Base-by-base conservation (phyloP, 1,140 invertebrate genomes). In the Dendrolimus kikuchii region DNA sequence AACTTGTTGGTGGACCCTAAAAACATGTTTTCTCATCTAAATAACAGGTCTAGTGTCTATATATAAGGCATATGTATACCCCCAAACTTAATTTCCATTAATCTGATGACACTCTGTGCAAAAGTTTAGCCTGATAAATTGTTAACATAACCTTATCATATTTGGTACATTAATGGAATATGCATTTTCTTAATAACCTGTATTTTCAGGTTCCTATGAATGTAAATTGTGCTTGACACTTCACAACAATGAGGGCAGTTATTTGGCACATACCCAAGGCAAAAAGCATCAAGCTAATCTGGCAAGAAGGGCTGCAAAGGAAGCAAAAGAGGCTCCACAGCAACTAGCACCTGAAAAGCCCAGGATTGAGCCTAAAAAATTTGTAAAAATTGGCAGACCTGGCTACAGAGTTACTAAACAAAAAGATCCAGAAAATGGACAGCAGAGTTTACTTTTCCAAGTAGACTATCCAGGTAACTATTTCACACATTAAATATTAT, bases 221-320 rank as follows among this genome's bases (percentile, higher is more conserved):
- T 99, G 99, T 84, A 99, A 99, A 89, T 86, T 99, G 0, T 99
- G 99, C 90, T 84, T 99, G 9, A 99, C 99, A 2, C 88, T 99
- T 7, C 99, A 99, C 78, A 99, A 99, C 73, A 99, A 99, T 89
- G 99, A 99, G 88, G 99, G 98, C 4, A 99, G 97, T 78, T 99
- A 99, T 78, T 89, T 99, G 67, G 98, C 99, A 7, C 99, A 99
- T 73, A 99, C 99, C 0, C 99, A 99, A 87, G 99, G 99, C n/a
- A 99, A 99, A 80, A 99, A 99, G 72, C 99, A 99, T 95, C 99
- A 99, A 85, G 96, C 97, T 0, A 99, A 99, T 89, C 90, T 99
- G 72, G 98, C 98, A 5, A 89, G 98, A 41, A 89, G 99, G 88
- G 98, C 98, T 49, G 98, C 98, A 0, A 99, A 99, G 86, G 98